Conservation (phyloP, 2,113 vertebrate genomes). For the Rallus limicola region DNA sequence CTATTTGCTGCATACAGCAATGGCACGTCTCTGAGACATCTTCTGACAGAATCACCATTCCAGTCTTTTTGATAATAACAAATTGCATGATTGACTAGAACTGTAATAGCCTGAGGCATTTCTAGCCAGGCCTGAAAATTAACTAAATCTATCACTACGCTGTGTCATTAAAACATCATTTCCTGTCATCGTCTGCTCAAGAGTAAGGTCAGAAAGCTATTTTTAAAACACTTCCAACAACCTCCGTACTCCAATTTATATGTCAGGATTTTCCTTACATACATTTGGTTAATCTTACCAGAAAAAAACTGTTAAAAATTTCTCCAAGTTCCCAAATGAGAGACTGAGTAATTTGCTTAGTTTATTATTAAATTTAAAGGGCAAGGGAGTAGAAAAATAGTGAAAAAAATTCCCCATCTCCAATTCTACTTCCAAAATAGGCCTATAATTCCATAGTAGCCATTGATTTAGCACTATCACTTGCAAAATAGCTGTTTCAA, state of each 20-base stretch:
- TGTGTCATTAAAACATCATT: not conserved
- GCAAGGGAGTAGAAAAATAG: not conserved
- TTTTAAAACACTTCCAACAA: not conserved
- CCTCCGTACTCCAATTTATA: not conserved
- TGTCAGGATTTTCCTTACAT: not conserved
- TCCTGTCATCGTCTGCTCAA: not conserved
- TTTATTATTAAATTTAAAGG: not conserved
- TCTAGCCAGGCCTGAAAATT: slow-evolving; percentile 19
- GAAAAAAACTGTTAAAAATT: not conserved
- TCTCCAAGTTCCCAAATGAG: not conserved
- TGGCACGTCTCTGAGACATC: not conserved
- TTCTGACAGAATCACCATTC: not conserved
- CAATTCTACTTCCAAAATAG: accelerated
- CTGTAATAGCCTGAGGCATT: not conserved
- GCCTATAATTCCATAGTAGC: not conserved
- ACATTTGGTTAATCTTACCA: not conserved
- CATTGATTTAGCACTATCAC: not conserved
- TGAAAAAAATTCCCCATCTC: not conserved
- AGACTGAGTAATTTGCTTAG: not conserved
- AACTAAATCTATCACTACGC: not conserved
- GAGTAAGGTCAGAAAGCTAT: not conserved
- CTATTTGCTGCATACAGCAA: not conserved
- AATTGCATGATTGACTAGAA: slow-evolving; percentile 1
- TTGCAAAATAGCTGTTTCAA: not conserved
- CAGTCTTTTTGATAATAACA: slow-evolving; percentile 8